Evolutionary conservation across 1,140 invertebrate genomes (phyloP).

Genomic region (Aethina tumida): DNA sequence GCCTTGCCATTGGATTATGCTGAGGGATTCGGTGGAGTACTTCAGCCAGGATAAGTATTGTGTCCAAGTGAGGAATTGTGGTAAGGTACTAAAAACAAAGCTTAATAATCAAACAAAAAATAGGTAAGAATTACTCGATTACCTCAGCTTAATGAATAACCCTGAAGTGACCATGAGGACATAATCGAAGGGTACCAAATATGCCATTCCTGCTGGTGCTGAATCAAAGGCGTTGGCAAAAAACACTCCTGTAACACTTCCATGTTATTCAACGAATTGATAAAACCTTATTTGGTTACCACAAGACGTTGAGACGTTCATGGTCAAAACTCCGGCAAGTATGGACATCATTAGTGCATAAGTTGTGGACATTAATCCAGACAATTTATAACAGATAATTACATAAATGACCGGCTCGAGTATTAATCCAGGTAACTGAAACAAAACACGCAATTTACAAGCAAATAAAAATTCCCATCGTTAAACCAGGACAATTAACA

Average conservation of each 20-base stretch:
- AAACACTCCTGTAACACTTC: conserved; percentile 65
- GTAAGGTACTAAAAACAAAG: conserved; percentile 55
- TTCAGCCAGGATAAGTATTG: conserved; percentile 88
- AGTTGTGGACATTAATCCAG: conserved; percentile 53
- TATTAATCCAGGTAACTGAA: conserved; percentile 66
- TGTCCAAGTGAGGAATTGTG: conserved; percentile 70
- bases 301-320: conserved; percentile 75
- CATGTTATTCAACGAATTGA: conserved; percentile 6
- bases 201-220: conserved; percentile 67
- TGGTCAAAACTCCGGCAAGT: conserved; percentile 58
- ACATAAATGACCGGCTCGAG: conserved; percentile 68
- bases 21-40: conserved; percentile 83
- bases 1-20: conserved; percentile 67
- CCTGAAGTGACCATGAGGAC: conserved; percentile 81
- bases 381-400: conserved; percentile 66
- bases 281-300: conserved; percentile 43
- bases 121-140: conserved; percentile 18
- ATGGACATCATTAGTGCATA: conserved; percentile 60
- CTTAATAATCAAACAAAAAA: conserved; percentile 7
- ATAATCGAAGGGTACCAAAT: conserved; percentile 80
- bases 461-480: neutral
- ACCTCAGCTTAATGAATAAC: conserved; percentile 74
- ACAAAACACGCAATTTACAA: conserved; percentile 8
- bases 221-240: conserved; percentile 76
- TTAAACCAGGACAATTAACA: too few relatives aligned